phyloP scores from a whole-genome alignment of 2,797 vertebrate species.

The Epinephelus coioides region DNA sequence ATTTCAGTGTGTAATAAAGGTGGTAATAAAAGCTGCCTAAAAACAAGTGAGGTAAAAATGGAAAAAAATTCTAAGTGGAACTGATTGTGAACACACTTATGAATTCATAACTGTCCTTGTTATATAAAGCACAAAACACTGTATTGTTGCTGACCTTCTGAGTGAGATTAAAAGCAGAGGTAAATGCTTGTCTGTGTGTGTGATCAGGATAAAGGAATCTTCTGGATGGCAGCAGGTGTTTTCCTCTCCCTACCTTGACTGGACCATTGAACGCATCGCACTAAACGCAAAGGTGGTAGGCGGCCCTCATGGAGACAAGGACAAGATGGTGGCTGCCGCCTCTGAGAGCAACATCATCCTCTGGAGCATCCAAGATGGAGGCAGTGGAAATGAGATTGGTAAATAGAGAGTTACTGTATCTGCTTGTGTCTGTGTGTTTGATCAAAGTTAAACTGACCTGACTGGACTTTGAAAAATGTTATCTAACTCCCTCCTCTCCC shows the following conservation, averaged over 20 bases:
- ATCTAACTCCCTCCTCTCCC: background rate
- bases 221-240: slow-evolving; percentile 99
- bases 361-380: slow-evolving; percentile 98
- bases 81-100: background rate
- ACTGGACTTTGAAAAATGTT: background rate
- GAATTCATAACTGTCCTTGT: background rate
- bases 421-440: background rate
- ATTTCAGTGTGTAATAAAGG: background rate
- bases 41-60: background rate
- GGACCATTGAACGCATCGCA: slow-evolving; percentile 95
- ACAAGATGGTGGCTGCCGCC: slow-evolving; percentile 98
- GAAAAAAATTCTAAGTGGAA: background rate
- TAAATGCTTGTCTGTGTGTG: background rate
- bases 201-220: slow-evolving; percentile 95
- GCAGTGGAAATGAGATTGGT: slow-evolving; percentile 96
- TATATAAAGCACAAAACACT: background rate
- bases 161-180: background rate
- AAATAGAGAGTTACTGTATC: slow-evolving; percentile 12
- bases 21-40: background rate
- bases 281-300: slow-evolving; percentile 98
- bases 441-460: no score
- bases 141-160: background rate
- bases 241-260: slow-evolving; percentile 95
- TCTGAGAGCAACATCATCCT: slow-evolving; percentile 96
- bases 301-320: slow-evolving; percentile 97